Conservation (phyloP, 2,888 invertebrate genomes). For the Microctonus hyperodae region DNA sequence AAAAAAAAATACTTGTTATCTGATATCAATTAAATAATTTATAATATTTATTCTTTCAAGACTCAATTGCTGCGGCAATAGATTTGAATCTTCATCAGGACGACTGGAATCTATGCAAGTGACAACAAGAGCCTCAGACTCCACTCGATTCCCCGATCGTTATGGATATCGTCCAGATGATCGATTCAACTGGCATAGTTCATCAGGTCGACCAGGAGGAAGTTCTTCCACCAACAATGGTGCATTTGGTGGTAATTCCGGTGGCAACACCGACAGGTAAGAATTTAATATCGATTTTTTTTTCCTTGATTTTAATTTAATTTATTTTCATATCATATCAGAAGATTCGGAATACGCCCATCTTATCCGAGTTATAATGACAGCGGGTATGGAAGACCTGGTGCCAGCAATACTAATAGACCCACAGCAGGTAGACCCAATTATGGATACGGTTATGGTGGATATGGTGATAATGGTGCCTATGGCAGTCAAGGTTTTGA, state of each 20-base stretch:
- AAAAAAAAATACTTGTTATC: conserved; percentile 21
- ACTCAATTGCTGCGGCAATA: conserved; percentile 48
- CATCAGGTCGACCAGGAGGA: conserved; percentile 19
- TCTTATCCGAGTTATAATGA: conserved; percentile 32
- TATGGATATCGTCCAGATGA: conserved; percentile 45
- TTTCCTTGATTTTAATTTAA: not conserved
- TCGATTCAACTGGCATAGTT: conserved; percentile 25
- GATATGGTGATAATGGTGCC: conserved; percentile 42
- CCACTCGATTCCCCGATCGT: conserved; percentile 42
- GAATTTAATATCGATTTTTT: too few species aligned
- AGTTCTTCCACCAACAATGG: conserved; percentile 13
- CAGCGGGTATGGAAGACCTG: conserved; percentile 36
- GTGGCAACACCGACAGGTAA: conserved; percentile 11
- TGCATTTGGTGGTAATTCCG: not conserved
- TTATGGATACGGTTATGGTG: conserved; percentile 40
- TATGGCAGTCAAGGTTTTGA: conserved; percentile 39
- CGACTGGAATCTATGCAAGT: conserved; percentile 39
- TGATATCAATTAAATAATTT: conserved; percentile 10
- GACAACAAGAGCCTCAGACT: conserved; percentile 34
- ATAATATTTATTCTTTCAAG: conserved; percentile 37
- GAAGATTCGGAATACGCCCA: conserved; percentile 46
- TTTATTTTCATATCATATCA: not conserved
- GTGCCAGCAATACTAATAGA: conserved; percentile 30
- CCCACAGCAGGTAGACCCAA: conserved; percentile 33
- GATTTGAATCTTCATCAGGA: conserved; percentile 36